Percentiles rank a stretch among this genome's conserved stretches.
phyloP scores from a whole-genome alignment of 2,888 invertebrate genomes.

The Hedychridium roseum region DNA sequence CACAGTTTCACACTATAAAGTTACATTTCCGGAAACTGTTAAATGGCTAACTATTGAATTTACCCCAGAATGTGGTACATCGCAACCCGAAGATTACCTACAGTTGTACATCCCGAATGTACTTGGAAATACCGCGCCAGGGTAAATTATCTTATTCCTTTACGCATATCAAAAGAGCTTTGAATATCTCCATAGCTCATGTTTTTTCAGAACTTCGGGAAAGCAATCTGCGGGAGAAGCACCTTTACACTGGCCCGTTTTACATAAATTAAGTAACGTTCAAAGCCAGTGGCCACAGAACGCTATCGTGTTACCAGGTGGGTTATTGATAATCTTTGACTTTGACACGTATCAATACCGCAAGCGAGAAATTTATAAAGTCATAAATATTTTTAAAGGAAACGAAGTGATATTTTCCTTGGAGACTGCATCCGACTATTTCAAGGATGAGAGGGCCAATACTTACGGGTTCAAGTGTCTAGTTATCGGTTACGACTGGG shows the following conservation, averaged over 20 bases:
- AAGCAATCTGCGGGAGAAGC: conserved; percentile 41
- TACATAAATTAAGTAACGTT: conserved; percentile 72
- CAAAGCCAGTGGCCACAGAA: conserved; percentile 85
- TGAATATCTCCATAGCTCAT: not conserved
- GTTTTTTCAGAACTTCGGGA: conserved; percentile 31
- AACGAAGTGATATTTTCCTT: conserved; percentile 94
- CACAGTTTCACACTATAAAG: conserved; percentile 85
- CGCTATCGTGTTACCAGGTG: conserved; percentile 82
- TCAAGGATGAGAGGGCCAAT: conserved; percentile 85
- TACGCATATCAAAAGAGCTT: not conserved
- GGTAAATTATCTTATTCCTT: conserved; percentile 37
- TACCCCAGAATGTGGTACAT: conserved; percentile 90
- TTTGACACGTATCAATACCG: no score
- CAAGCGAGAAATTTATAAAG: not conserved
- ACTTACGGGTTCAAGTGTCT: conserved; percentile 84
- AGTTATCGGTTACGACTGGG: conserved; percentile 85
- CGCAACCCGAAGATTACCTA: conserved; percentile 90
- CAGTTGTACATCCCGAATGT: conserved; percentile 74
- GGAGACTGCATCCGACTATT: conserved; percentile 94
- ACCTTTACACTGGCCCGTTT: conserved; percentile 71
- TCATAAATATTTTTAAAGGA: conserved; percentile 66
- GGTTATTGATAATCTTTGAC: conserved; percentile 6
- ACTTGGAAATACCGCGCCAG: conserved; percentile 24
- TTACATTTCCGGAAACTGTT: conserved; percentile 86
- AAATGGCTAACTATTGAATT: conserved; percentile 95